phyloP scores from a whole-genome alignment of 2,888 invertebrate species.

The Alviniconcha strummeri region DNA sequence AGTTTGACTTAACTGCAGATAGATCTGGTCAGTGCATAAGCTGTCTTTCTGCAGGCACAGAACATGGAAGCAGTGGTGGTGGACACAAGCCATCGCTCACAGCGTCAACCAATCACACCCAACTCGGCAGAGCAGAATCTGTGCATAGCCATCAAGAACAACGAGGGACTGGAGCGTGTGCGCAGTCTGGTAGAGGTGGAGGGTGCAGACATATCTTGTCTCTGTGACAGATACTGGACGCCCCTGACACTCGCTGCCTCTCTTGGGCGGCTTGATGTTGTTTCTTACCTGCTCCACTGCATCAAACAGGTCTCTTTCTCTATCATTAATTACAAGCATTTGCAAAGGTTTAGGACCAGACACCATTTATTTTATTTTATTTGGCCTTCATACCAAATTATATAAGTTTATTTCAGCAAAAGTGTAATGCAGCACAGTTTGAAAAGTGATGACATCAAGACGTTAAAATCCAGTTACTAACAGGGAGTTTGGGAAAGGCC shows the following conservation, averaged over 20 bases:
- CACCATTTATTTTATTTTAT: too few relatives aligned
- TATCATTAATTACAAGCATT: too few relatives aligned
- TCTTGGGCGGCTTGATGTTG: slow-evolving; percentile 47
- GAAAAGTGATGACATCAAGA: too few relatives aligned
- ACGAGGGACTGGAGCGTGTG: slow-evolving; percentile 40
- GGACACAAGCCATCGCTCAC: slow-evolving; percentile 35
- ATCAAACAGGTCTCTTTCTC: slow-evolving; percentile 24
- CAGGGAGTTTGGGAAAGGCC: too few relatives aligned
- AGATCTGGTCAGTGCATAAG: not conserved
- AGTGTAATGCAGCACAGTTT: too few relatives aligned
- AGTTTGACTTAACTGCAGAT: too few relatives aligned
- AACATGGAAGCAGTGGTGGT: slow-evolving; percentile 9
- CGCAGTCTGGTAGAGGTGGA: slow-evolving; percentile 36
- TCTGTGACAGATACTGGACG: slow-evolving; percentile 45
- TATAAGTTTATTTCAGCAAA: too few relatives aligned
- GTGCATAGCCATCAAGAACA: slow-evolving; percentile 41
- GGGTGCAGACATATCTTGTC: slow-evolving; percentile 45
- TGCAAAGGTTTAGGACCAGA: too few relatives aligned
- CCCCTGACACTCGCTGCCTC: slow-evolving; percentile 52
- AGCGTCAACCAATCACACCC: slow-evolving; percentile 31
- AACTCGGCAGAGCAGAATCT: slow-evolving; percentile 42
- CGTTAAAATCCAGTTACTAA: too few relatives aligned
- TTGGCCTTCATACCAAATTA: too few relatives aligned
- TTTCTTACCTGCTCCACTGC: slow-evolving; percentile 35
- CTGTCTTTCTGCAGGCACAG: not conserved